Evolutionary conservation across 2,113 vertebrate genomes (phyloP), one percentile per base, ranked within the genome.

Genomic region (Murina feae): DNA sequence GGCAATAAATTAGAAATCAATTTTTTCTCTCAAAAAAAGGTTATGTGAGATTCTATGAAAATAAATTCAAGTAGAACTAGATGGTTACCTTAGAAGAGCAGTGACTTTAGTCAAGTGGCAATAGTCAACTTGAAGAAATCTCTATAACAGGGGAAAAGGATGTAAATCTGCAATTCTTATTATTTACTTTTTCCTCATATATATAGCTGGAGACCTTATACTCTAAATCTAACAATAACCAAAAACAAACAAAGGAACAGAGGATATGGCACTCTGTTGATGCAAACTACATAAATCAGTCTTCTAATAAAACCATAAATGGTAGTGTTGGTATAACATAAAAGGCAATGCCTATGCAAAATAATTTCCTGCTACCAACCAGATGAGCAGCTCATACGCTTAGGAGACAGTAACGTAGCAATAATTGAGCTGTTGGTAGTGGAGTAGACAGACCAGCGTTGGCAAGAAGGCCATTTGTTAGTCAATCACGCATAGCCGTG

Each of bases 401-500:
- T 74, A 37, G 28, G 18, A 21, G 32, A 37, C 58, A 12, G 32
- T 8, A 28, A 82, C 75, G 28, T 28, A 44, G 6, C n/a, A 37
- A 10, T 35, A 13, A 32, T 10, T 83, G n/a, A 60, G 42, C 30
- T 69, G 5, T 51, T 63, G 6, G 9, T n/a, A 60, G 21, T 20
- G 51, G 35, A 42, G n/a, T 6, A 42, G n/a, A 87, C n/a, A 30
- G 30, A 51, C n/a, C 42, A 35, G 21, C 13, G 10, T 42, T 44
- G 9, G 5, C 39, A 23, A 93, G 32, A 42, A 85, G 21, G 78
- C 3, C 49, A 1, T 3, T 53, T 63, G 44, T 53, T 12, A 32
- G 1, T 12, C 11, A 32, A 1, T 30, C 7, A 10, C 53, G 53
- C 58, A 9, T 39, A 3, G 25, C 3, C 30, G 9, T 5, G 3